Conservation (phyloP, 1,140 invertebrate genomes). For the Asobara japonica region DNA sequence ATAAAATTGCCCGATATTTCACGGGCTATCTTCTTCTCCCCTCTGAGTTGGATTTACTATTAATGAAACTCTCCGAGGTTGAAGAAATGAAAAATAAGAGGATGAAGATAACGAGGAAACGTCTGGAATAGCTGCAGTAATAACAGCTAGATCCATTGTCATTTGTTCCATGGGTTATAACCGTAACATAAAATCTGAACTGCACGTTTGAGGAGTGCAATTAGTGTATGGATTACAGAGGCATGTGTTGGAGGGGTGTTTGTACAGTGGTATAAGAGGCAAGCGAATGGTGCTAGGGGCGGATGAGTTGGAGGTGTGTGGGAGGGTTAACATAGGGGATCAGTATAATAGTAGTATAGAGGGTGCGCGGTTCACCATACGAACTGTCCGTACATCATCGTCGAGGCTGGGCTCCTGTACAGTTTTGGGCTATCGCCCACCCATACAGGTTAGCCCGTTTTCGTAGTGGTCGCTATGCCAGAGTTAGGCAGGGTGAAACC, state of each 20-base stretch:
- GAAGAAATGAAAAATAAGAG: constrained; percentile 7
- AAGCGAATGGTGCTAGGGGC: no score
- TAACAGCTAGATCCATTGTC: background rate
- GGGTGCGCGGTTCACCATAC: constrained; percentile 48
- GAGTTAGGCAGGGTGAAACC: constrained; percentile 27
- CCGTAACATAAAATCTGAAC: background rate
- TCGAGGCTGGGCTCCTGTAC: background rate
- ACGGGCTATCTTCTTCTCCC: background rate
- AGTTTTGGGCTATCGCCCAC: background rate
- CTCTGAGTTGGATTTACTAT: background rate
- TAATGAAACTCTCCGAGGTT: background rate
- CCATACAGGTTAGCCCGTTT: background rate
- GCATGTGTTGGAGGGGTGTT: background rate
- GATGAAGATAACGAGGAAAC: background rate
- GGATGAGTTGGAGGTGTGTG: background rate
- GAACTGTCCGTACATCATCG: constrained; percentile 47
- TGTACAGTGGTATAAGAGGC: background rate
- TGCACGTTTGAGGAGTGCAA: background rate
- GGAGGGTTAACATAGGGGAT: constrained; percentile 34
- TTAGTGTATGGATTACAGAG: constrained; percentile 17
- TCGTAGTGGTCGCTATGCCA: constrained; percentile 25
- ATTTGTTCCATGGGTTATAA: constrained; percentile 3
- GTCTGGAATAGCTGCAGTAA: background rate
- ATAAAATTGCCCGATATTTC: background rate
- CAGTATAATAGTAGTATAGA: background rate